Base-by-base conservation (phyloP, 2,888 invertebrate genomes). In the Brachylomia viminalis region DNA sequence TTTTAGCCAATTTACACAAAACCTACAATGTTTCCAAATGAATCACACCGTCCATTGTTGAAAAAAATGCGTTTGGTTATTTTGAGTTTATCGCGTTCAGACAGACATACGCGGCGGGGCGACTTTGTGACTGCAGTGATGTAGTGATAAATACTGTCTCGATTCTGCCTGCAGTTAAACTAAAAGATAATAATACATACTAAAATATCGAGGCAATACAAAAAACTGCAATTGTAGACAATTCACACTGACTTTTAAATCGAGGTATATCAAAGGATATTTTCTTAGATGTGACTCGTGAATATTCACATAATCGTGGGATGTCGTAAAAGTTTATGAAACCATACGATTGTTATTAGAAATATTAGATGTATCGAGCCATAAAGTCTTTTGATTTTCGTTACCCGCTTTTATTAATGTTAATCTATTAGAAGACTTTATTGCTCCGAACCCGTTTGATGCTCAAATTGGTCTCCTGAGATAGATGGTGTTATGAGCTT, bases 361-460 rank as follows among this genome's bases (percentile, higher is more conserved):
- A 84, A 91, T 91, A 89, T 90, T 86, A 87, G 87, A 92, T 90
- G 89, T 86, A 90, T 90, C 86, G 87, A 81, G 87, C 85, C 88
- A 89, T 94, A 92, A 93, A 94, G 90, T 87, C 90, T 88, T 90
- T 89, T 86, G 90, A 89, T 92, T 93, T 94, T 94, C 92, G 90
- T 92, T 88, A 83, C 86, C 90, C 90, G 89, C 90, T 92, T 94
- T 95, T 94, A 94, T 95, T 93, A 93, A 94, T 93, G 93, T 93
- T 90, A 92, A 91, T 93, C 94, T 95, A 95, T 95, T 95, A 95
- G 92, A 92, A 91, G 91, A 90, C 89, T 95, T 95, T 95, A 95
- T 94, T 90, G 92, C 91, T 90, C 80, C 80, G 85, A 92, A 94
- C 92, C 91, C 85, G 92, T 93, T 92, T 87, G 90, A 88, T 91